These are phyloP conservation scores for Scytalopus superciliaris DNA, from an alignment of 2,113 vertebrate species.

Conservation along the genomic window DNA sequence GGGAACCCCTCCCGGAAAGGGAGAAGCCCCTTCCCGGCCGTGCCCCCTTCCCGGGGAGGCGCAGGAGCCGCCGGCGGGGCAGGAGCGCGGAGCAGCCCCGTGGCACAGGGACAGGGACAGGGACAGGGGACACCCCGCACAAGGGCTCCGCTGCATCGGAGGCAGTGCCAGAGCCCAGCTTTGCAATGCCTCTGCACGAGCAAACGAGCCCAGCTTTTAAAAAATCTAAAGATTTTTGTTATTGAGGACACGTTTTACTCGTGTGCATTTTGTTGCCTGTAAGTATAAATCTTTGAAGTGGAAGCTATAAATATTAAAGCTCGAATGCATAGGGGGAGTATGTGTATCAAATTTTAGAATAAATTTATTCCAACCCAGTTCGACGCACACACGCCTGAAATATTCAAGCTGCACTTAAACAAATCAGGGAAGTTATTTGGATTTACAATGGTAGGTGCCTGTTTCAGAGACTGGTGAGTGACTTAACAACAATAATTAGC, in stretches of 20 bases:
- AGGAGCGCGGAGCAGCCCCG: neutral
- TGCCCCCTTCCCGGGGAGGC: too few relatives aligned
- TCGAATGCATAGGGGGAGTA: neutral
- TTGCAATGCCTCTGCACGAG: neutral
- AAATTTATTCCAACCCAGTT: neutral
- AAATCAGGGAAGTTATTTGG: neutral
- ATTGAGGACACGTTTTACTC: conserved; percentile 3
- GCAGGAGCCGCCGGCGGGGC: neutral
- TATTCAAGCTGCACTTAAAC: neutral
- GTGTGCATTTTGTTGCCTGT: neutral
- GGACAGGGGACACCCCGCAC: neutral
- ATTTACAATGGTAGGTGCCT: neutral
- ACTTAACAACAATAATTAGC: conserved; percentile 15
- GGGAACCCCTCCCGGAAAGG: neutral
- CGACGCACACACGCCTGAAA: neutral
- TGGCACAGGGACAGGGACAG: too few relatives aligned
- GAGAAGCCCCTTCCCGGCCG: too few relatives aligned
- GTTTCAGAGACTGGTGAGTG: neutral
- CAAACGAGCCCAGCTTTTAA: neutral
- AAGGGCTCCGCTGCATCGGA: accelerated
- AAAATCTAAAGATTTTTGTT: neutral
- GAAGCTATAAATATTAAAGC: conserved; percentile 14
- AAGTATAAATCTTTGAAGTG: neutral
- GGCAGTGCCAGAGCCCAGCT: accelerated
- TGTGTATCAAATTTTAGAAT: neutral